phyloP scores from a whole-genome alignment of 2,113 vertebrate species.

The Nesogale talazaci region DNA sequence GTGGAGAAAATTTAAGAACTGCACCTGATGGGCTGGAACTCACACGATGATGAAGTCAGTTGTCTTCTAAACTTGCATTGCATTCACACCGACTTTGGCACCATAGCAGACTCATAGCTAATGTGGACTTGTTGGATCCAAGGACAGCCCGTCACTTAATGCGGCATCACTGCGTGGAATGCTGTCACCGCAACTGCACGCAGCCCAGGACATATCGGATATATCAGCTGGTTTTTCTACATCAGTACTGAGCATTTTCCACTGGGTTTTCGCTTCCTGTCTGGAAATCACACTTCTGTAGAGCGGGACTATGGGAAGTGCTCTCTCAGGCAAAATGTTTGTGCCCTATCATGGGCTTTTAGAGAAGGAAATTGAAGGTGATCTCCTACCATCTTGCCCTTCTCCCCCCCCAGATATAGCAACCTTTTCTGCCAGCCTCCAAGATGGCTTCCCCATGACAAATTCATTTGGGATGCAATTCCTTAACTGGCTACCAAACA shows the following conservation, averaged over 20 bases:
- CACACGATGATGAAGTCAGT: too few species aligned
- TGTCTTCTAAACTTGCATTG: too few species aligned
- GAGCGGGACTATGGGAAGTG: background rate
- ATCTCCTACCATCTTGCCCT: background rate
- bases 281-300: background rate
- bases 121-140: background rate
- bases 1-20: too few species aligned
- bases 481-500: slow-evolving; percentile 56
- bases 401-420: background rate
- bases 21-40: too few species aligned
- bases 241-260: background rate
- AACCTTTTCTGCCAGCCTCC: background rate
- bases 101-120: background rate
- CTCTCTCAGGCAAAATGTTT: background rate
- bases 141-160: background rate
- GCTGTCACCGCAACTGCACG: fast-evolving
- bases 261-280: background rate
- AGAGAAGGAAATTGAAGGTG: background rate
- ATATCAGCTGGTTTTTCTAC: background rate
- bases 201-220: background rate
- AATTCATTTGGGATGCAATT: slow-evolving; percentile 56
- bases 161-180: background rate
- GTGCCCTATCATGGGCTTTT: background rate
- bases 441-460: background rate
- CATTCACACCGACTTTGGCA: too few species aligned